A percentile compares a stretch with the other conserved stretches of the same genome.
Conservation (phyloP, 2,113 vertebrate species). For the Aspiorhynchus laticeps region DNA sequence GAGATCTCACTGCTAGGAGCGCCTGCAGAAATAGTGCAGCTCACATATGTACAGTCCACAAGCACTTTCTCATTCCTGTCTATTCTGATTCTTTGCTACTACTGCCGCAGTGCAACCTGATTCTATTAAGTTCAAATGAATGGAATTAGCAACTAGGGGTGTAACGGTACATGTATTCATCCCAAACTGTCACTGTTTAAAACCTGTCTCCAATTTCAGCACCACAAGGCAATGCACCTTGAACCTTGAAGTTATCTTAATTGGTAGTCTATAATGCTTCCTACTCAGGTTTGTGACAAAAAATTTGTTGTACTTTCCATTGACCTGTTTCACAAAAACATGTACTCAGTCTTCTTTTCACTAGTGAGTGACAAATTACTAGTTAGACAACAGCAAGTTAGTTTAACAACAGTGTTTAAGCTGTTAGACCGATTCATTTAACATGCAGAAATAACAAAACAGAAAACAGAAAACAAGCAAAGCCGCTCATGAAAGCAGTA, state of each 20-base stretch:
- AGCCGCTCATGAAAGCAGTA: not conserved
- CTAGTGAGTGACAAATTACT: not conserved
- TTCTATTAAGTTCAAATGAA: not conserved
- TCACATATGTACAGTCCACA: not conserved
- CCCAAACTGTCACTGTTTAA: no score
- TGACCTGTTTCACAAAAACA: not conserved
- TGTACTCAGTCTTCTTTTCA: not conserved
- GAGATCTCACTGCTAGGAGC: conserved; percentile 13
- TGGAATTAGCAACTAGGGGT: not conserved
- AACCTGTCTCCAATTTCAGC: no score
- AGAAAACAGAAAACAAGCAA: not conserved
- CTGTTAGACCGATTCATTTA: not conserved
- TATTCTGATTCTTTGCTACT: not conserved
- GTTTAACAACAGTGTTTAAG: conserved; percentile 21
- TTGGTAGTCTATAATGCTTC: no score
- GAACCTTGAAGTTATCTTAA: no score
- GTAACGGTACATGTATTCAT: no score
- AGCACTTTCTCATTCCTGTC: conserved; percentile 3
- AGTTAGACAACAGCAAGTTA: conserved; percentile 8
- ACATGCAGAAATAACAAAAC: not conserved
- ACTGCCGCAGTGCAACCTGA: not conserved
- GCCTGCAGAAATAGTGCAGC: not conserved
- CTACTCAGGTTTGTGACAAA: not conserved
- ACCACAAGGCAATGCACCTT: no score
- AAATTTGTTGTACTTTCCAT: not conserved